Evolutionary conservation across 1,140 invertebrate species (phyloP).

Genomic region (Amphibalanus amphitrite): DNA sequence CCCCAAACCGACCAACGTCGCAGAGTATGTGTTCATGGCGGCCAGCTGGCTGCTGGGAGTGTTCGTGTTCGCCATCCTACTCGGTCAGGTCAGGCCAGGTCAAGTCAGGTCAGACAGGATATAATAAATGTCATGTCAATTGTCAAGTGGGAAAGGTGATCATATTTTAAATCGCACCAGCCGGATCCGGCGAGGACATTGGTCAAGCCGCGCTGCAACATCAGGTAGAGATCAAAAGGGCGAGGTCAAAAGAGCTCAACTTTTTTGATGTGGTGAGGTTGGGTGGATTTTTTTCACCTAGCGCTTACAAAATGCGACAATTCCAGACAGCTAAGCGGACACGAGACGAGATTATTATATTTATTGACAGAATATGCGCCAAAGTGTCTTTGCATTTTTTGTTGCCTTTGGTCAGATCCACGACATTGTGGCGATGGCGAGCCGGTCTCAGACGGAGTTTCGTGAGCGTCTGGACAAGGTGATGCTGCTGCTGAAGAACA

Average conservation of each 20-base stretch:
- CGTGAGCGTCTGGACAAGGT: conserved; percentile 58
- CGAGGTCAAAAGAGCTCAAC: too few species aligned
- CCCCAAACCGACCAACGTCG: conserved; percentile 67
- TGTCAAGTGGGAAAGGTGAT: too few species aligned
- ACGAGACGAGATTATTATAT: too few species aligned
- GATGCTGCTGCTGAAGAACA: conserved; percentile 53
- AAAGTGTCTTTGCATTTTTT: too few species aligned
- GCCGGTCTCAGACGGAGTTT: conserved; percentile 62
- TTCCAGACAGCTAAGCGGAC: too few species aligned
- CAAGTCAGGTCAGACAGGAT: not conserved
- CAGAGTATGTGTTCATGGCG: conserved; percentile 86
- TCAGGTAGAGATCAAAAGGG: too few species aligned
- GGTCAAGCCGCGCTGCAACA: not conserved
- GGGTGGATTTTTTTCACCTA: too few species aligned
- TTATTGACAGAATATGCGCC: too few species aligned
- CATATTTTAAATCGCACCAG: too few species aligned
- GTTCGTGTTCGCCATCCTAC: conserved; percentile 83
- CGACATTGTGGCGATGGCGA: conserved; percentile 81
- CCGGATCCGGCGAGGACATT: not conserved
- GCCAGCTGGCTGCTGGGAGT: conserved; percentile 85
- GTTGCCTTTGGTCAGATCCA: conserved; percentile 38
- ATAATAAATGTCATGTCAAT: too few species aligned
- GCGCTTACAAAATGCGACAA: too few species aligned
- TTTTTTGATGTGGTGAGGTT: not conserved
- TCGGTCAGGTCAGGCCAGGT: conserved; percentile 51